phyloP scores from a whole-genome alignment of 2,113 vertebrate genomes.

The Pseudorasbora parva region DNA sequence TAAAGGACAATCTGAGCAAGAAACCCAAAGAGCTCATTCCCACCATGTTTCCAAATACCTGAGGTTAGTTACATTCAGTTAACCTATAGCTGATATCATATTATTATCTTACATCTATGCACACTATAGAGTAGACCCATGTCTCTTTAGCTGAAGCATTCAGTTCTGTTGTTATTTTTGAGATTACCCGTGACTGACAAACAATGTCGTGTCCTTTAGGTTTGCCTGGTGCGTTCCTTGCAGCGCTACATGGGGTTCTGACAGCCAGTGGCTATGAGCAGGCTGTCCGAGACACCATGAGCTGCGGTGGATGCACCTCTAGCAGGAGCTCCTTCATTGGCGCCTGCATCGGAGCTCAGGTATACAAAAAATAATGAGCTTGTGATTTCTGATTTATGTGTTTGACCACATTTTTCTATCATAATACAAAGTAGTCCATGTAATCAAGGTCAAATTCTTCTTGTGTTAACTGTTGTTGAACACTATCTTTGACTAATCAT shows the following conservation, averaged over 20 bases:
- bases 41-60: conserved; percentile 72
- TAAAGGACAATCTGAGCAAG: conserved; percentile 71
- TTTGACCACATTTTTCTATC: not conserved
- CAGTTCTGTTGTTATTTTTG: no score
- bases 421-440: not conserved
- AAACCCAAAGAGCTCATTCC: conserved; percentile 68
- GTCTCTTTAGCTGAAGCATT: no score
- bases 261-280: conserved; percentile 67
- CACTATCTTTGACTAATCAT: not conserved
- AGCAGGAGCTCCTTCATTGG: conserved; percentile 78
- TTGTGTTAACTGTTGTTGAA: not conserved
- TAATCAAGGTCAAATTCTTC: conserved; percentile 1
- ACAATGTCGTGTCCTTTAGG: conserved; percentile 53
- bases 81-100: not conserved
- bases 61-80: conserved; percentile 63
- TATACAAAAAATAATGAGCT: conserved; percentile 33
- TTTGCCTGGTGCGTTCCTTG: conserved; percentile 79
- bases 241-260: conserved; percentile 77
- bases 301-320: conserved; percentile 77
- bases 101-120: not conserved
- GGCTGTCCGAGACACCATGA: conserved; percentile 75
- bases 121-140: not conserved
- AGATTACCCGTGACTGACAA: no score
- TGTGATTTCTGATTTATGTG: no score
- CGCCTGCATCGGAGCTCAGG: conserved; percentile 78